Evolutionary conservation across 2,113 vertebrate species (phyloP), one percentile per base, ranked within the genome.

Genomic region (Paratilapia polleni): DNA sequence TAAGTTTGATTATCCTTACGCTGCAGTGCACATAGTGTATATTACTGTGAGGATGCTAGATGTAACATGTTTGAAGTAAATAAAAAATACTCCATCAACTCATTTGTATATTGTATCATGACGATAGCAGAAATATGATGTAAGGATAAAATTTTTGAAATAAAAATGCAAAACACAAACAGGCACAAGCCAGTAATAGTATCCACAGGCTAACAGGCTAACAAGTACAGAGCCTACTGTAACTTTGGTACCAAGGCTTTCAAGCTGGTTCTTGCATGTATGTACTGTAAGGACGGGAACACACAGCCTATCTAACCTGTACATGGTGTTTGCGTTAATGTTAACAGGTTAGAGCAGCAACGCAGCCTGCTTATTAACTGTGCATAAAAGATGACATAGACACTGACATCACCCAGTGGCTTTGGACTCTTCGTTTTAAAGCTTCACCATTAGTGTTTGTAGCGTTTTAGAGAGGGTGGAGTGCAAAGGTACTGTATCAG

Each of bases 221-320:
- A 63, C 20, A 8, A 2, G 10, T n/a, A 38, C 19, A 38, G 31
- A 13, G 31, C 11, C 19, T 4, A 63, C 12, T 38, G 19, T 13
- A 63, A 38, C 61, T 38, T 19, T 34, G 0, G 2, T 10, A 36
- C 36, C n/a, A 8, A 63, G 61, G 5, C 1, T 4, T 47, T n/a
- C 10, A 63, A n/a, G 19, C 10, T n/a, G 11, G 3, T 36, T n/a
- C 31, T 36, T 63, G 2, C 34, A 36, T 36, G 60, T 7, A 20
- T 2, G 5, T 20, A 62, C 17, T 36, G 60, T 12, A 20, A 20
- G 31, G 3, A 0, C 11, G 31, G 28, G 0, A 2, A 31, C 28
- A 36, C 10, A 12, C 10, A 6, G 19, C 31, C 31, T 61, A 61
- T 34, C 59, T 61, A 1, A 34, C 8, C 17, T 19, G 28, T 11